Base-by-base conservation (phyloP, 2,888 invertebrate genomes). In the Bellardia bayeri region DNA sequence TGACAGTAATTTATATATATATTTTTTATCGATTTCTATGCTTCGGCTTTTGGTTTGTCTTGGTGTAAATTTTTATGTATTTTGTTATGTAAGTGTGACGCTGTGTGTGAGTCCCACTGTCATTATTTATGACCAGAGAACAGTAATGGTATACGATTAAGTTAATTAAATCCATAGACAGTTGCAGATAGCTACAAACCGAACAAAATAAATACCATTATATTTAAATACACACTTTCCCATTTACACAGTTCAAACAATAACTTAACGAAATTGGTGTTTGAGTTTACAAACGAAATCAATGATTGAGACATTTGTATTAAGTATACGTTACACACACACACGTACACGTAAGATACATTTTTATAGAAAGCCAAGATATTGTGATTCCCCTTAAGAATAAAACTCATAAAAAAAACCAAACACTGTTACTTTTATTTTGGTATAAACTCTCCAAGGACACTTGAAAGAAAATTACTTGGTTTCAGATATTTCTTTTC, bases 101-200 rank as follows among this genome's bases (percentile, higher is more conserved):
- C 49, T n/a, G 9, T 30, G 8, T 14, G 8, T 42, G 23, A 58
- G 61, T 42, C 11, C 33, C 64, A 78, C 49, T 79, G 37, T 51
- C 56, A 56, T 76, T 76, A 68, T 72, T 84, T 61, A 74, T 72
- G 80, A 58, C 42, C 66, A 72, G 45, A 37, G 72, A 66, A 66
- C 54, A 66, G 72, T 76, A 84, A 84, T 82, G 56, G 23, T 63
- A 45, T 30, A 51, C 78, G 69, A 82, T 82, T 78, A 78, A 87
- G 87, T 87, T 87, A 87, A 87, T 87, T 87, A 87, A 87, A 84
- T 80, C 64, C 54, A 58, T 66, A 74, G 54, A 63, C 75, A 72
- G 6, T 23, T 64, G 11, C 1, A 51, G 61, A 33, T 68, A 37
- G 16, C 16, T 2, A 69, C 3, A 56, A 4, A 16, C 16, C 30